Evolutionary conservation across 2,113 vertebrate genomes (phyloP).

Genomic region (Bubo bubo): DNA sequence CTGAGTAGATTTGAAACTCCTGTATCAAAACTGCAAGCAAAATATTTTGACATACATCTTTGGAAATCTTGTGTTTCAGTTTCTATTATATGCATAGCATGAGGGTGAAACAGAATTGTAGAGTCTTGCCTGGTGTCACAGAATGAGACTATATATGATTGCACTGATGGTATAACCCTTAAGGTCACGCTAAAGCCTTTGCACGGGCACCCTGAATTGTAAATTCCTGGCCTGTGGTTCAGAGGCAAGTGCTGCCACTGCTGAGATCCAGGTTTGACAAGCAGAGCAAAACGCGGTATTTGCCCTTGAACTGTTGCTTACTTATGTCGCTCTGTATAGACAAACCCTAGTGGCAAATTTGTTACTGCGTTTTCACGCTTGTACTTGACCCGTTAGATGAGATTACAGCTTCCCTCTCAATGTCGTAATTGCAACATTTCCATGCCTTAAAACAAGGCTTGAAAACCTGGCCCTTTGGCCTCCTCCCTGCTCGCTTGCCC

Average conservation of each 20-base stretch:
- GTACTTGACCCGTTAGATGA: neutral
- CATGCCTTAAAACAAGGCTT: neutral
- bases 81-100: neutral
- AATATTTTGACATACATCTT: neutral
- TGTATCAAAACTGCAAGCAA: neutral
- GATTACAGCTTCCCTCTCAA: neutral
- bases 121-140: neutral
- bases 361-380: neutral
- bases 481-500: neutral
- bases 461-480: neutral
- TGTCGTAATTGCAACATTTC: neutral
- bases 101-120: neutral
- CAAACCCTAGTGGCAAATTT: neutral
- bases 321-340: neutral
- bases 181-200: neutral
- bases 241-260: neutral
- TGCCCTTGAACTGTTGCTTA: neutral
- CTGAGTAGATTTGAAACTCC: neutral
- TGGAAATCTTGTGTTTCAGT: neutral
- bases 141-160: neutral
- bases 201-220: fast-evolving
- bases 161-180: neutral
- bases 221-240: fast-evolving
- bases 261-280: neutral
- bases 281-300: fast-evolving